These are phyloP conservation scores for Nymphicus hollandicus DNA, from an alignment of 2,113 vertebrate genomes.

Conservation along the genomic window DNA sequence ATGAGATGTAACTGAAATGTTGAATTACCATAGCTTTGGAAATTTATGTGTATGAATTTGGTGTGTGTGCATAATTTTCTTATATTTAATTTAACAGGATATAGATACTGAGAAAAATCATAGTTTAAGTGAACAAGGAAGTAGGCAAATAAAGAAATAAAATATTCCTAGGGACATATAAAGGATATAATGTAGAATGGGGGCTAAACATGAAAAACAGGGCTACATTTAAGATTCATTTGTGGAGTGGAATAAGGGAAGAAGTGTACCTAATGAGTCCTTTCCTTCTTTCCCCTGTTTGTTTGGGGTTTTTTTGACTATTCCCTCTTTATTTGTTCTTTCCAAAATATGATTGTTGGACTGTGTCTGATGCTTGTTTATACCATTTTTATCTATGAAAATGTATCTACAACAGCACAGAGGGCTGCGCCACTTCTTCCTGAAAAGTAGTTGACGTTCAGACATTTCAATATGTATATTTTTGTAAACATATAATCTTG, in stretches of 20 bases:
- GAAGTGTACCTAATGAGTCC: background rate
- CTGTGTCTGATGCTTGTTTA: background rate
- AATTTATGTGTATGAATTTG: background rate
- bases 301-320: background rate
- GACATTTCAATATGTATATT: background rate
- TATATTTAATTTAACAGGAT: background rate
- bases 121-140: background rate
- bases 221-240: background rate
- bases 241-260: background rate
- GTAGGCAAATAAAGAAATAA: background rate
- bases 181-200: background rate
- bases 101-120: background rate
- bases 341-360: background rate
- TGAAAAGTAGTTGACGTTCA: background rate
- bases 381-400: background rate
- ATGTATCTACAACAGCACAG: background rate
- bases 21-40: background rate
- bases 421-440: background rate
- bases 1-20: background rate
- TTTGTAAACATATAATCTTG: background rate
- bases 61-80: background rate
- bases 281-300: background rate
- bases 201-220: background rate
- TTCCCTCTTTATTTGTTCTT: background rate
- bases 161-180: background rate